Evolutionary conservation across 1,140 invertebrate species (phyloP), one percentile per base, ranked within the genome.

Genomic region (Drosophila neocordata): DNA sequence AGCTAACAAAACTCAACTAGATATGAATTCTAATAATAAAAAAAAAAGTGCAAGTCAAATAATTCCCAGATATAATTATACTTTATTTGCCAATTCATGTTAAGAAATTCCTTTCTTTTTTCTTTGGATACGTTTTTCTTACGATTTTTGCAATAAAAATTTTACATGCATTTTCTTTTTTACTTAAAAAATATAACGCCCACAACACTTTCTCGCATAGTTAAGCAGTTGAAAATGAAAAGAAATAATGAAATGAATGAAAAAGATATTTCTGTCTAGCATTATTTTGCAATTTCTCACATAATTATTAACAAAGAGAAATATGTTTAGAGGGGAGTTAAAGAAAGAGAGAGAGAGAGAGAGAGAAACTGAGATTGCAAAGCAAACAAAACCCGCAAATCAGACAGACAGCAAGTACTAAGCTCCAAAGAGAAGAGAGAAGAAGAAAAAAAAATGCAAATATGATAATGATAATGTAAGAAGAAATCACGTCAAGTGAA

Each of bases 391-490:
- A 59, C 56, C 62, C 51, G 18, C 51, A 60, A 24, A 34, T 20
- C 35, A 60, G 15, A 69, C 61, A 68, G 56, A 35, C 65, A 48
- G 41, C 53, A 6, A 63, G 52, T 6, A 31, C 27, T 31, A 24
- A 34, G 48, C 34, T 18, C 53, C 67, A 35, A 56, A 34, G 13
- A 72, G 34, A 55, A 53, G 44, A 24, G 52, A 31, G 27, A 31
- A 6, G 7, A 20, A 37, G 41, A 48, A 59, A 72, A 58, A 73
- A 59, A 85, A 78, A 85, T 85, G 77, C 82, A 85, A 85, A 85
- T 85, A 85, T 87, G 74, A 85, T 85, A 85, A 87, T 85, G 81
- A 85, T 87, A 87, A 82, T 82, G 79, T 87, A 72, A 71, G 81
- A 78, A 78, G 58, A 65, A 69, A 77, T 79, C 77, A 84, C 82